Evolutionary conservation across 1,140 invertebrate species (phyloP).

Genomic region (Drosophila trapezifrons): DNA sequence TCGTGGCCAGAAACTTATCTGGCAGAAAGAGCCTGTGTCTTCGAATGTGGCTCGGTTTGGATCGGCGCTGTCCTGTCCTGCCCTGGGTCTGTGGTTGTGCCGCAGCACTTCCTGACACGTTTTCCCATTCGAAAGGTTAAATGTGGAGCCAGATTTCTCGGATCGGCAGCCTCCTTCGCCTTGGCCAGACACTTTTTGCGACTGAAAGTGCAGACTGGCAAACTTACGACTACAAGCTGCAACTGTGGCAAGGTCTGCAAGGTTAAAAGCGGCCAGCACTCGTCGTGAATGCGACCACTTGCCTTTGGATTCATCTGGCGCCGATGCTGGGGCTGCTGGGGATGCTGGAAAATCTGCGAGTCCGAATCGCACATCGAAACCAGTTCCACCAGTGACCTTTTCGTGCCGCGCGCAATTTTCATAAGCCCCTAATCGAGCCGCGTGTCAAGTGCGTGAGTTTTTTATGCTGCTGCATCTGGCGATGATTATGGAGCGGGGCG

Average conservation of each 20-base stretch:
- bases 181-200: constrained; percentile 58
- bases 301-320: constrained; percentile 37
- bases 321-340: constrained; percentile 8
- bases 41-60: constrained; percentile 7
- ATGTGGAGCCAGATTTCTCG: constrained; percentile 37
- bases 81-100: constrained; percentile 42
- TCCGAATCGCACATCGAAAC: constrained; percentile 48
- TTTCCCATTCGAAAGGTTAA: constrained; percentile 67
- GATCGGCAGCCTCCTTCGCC: constrained; percentile 62
- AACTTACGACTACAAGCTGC: constrained; percentile 52
- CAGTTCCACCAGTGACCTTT: constrained; percentile 75
- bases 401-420: constrained; percentile 64
- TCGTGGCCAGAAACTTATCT: constrained; percentile 31
- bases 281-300: constrained; percentile 54
- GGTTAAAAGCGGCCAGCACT: constrained; percentile 61
- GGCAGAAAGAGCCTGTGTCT: constrained; percentile 2
- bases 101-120: constrained; percentile 69
- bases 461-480: constrained; percentile 17
- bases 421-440: constrained; percentile 63
- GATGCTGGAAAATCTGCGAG: constrained; percentile 41
- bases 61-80: background rate
- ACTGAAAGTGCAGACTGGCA: constrained; percentile 21
- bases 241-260: constrained; percentile 81
- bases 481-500: constrained; percentile 29
- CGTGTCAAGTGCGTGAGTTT: constrained; percentile 65